Evolutionary conservation across 1,140 invertebrate species (phyloP), one percentile per base, ranked within the genome.

Genomic region (Phenacoccus solenopsis): DNA sequence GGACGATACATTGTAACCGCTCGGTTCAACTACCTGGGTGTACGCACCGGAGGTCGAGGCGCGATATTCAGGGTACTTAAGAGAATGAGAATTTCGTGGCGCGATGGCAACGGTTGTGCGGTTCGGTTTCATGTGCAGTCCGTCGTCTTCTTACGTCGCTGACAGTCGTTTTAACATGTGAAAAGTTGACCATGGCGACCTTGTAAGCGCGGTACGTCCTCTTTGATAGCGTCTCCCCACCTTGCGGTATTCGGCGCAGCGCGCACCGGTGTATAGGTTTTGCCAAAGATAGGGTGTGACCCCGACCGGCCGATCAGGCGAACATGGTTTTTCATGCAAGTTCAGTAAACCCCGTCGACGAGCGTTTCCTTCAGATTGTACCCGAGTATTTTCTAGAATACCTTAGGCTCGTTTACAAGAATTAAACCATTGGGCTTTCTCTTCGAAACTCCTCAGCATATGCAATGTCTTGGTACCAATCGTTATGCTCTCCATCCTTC

Each of bases 181-280:
- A 49, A 49, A 49, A 49, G 38, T 49, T 49, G 38, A 49, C 38
- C 38, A 49, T 49, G 38, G 38, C 38, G 38, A 49, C 38, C 38
- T 49, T 49, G 38, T 49, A 32, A 32, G 20, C 38, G 38, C 38
- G 38, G 38, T 49, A 49, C 38, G 38, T 49, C 38, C 38, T 49
- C 38, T 49, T 49, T 49, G 30, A 32, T 32, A 49, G 38, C 4
- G 16, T 49, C 38, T 49, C 38, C 38, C 38, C 38, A 49, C 30
- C 13, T 32, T 32, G 30, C 30, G 30, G 30, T 32, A 32, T 32
- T 49, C 20, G 16, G 38, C 20, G 38, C 20, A n/a, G 5, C 16
- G 38, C 16, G 38, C 12, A 49, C 20, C 16, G n/a, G 38, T 49
- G 5, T 4, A 49, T 49, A 49, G 38, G 16, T 32, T 32, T 13